These are phyloP conservation scores for Mohoua ochrocephala DNA, from an alignment of 2,113 vertebrate genomes.

Conservation along the genomic window DNA sequence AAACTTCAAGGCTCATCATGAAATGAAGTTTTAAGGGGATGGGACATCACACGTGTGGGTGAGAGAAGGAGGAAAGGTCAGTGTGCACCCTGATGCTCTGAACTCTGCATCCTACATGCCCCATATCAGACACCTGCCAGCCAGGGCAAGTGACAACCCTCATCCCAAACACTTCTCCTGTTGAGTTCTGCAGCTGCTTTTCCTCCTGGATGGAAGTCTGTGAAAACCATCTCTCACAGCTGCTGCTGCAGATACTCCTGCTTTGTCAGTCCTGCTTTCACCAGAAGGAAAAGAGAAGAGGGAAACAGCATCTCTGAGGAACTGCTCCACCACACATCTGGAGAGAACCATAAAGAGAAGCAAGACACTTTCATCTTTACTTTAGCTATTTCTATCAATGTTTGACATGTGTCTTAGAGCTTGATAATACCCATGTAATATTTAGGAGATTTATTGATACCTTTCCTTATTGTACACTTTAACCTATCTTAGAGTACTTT, in stretches of 20 bases:
- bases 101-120: not conserved
- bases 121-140: not conserved
- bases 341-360: not conserved
- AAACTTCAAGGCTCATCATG: not conserved
- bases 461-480: not conserved
- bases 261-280: not conserved
- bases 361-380: not conserved
- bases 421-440: not conserved
- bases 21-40: not conserved
- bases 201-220: not conserved
- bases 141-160: not conserved
- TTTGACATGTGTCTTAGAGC: not conserved
- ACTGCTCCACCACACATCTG: not conserved
- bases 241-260: not conserved
- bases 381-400: not conserved
- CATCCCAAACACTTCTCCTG: not conserved
- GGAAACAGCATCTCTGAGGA: not conserved
- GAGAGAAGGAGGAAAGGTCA: not conserved
- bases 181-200: not conserved
- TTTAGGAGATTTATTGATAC: not conserved
- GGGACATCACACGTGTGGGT: accelerated
- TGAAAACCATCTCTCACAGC: not conserved
- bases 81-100: not conserved
- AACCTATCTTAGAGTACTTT: not conserved
- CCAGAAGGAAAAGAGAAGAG: not conserved